Conservation (phyloP, 2,113 vertebrate genomes). For the Nicator chloris region DNA sequence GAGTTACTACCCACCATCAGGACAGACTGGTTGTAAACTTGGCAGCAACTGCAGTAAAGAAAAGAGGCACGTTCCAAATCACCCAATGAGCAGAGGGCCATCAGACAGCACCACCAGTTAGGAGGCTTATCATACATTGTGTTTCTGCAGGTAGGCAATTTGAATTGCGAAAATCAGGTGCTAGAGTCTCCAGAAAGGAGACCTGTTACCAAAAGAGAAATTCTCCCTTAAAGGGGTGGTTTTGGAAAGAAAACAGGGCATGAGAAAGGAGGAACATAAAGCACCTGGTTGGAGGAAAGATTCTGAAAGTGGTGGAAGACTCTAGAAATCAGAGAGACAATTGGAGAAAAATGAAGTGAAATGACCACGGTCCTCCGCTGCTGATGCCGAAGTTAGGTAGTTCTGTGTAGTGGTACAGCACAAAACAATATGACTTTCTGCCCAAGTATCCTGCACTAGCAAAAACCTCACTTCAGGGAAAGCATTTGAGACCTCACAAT, state of each 20-base stretch:
- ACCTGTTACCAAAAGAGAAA: neutral
- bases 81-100: neutral
- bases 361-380: rapidly evolving
- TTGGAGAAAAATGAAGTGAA: neutral
- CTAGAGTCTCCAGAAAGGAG: neutral
- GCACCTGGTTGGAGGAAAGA: neutral
- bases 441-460: neutral
- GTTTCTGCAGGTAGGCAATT: neutral
- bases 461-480: neutral
- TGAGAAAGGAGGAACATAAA: neutral
- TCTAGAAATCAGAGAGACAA: neutral
- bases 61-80: neutral
- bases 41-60: neutral
- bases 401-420: neutral
- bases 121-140: neutral
- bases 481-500: neutral
- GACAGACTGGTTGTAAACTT: neutral
- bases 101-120: neutral
- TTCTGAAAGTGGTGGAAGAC: neutral
- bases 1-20: neutral
- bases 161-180: neutral
- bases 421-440: neutral
- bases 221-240: rapidly evolving
- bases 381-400: neutral
- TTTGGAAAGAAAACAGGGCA: neutral